Evolutionary conservation across 2,113 vertebrate species (phyloP).

Genomic region (Sinocyclocheilus grahami): DNA sequence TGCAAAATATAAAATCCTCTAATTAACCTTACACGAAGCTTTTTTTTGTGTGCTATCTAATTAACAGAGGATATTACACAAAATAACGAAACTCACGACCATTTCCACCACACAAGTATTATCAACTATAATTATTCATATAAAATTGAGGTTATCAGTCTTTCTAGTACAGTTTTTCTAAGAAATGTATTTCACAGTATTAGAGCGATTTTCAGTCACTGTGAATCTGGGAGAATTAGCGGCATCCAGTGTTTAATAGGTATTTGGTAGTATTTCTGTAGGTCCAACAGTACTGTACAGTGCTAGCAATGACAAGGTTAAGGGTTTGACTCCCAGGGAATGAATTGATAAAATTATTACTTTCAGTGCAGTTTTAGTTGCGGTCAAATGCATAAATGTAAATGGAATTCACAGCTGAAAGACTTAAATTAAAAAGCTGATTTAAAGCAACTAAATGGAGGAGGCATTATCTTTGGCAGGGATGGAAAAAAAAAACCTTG

Average conservation of each 20-base stretch:
- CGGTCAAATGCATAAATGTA: not conserved
- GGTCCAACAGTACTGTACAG: not conserved
- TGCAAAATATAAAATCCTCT: not conserved
- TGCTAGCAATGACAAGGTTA: not conserved
- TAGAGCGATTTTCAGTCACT: constrained; percentile 2
- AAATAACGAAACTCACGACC: not conserved
- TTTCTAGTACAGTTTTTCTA: not conserved
- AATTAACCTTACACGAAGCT: not conserved
- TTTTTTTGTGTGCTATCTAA: not conserved
- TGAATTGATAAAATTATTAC: not conserved
- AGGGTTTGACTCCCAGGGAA: not conserved
- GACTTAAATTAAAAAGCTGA: not conserved
- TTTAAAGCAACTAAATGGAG: not conserved
- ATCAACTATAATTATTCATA: not conserved
- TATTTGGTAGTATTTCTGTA: not conserved
- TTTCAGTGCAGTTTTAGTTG: not conserved
- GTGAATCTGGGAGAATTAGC: not conserved
- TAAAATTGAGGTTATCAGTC: not conserved
- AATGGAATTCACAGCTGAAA: not conserved
- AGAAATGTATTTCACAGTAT: not conserved
- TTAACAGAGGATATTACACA: not conserved
- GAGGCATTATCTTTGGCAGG: not conserved
- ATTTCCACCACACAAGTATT: not conserved
- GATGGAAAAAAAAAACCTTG: not conserved
- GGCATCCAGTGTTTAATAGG: not conserved